phyloP scores from a whole-genome alignment of 2,888 invertebrate genomes.

The Drosophila prolongata region DNA sequence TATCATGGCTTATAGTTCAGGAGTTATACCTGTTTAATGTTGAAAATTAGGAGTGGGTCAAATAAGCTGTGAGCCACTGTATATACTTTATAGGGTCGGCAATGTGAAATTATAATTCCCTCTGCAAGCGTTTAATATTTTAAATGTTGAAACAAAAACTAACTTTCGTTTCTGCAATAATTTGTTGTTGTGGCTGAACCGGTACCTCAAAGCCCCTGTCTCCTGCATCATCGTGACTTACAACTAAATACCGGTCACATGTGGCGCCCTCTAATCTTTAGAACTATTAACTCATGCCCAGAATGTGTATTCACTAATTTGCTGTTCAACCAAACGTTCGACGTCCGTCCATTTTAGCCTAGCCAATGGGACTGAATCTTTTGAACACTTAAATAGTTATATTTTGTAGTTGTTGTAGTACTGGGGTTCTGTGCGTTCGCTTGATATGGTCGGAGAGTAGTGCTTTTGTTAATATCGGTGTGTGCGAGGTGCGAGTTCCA shows the following conservation, averaged over 20 bases:
- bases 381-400: conserved; percentile 32
- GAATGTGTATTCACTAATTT: conserved; percentile 19
- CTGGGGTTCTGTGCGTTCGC: conserved; percentile 28
- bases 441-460: conserved; percentile 26
- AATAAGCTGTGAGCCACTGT: no score
- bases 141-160: no score
- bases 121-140: no score
- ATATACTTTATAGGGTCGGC: no score
- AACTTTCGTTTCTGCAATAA: no score
- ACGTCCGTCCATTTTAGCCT: background rate
- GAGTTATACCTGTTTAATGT: no score
- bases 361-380: conserved; percentile 13
- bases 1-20: no score
- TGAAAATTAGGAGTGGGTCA: no score
- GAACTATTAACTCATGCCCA: conserved; percentile 22
- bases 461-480: conserved; percentile 9
- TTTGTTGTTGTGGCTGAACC: background rate
- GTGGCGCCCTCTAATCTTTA: conserved; percentile 30
- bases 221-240: conserved; percentile 31
- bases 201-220: background rate
- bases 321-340: conserved; percentile 5
- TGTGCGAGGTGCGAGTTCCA: conserved; percentile 46
- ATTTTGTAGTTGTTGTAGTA: conserved; percentile 20
- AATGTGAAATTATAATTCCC: no score
- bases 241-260: conserved; percentile 30